phyloP scores from a whole-genome alignment of 2,888 invertebrate genomes.

The Pandemis corylana region DNA sequence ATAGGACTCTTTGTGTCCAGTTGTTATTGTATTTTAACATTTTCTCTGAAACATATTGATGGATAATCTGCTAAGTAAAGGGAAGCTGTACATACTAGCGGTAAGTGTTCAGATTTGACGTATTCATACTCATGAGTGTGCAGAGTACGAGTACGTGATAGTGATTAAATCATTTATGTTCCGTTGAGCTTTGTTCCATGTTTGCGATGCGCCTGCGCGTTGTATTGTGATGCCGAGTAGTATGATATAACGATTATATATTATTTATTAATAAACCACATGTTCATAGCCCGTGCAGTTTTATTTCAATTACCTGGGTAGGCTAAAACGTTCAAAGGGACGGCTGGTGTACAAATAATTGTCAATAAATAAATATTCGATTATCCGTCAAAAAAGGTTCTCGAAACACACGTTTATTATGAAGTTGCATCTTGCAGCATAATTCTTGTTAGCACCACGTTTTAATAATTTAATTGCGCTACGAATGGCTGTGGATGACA shows the following conservation, averaged over 20 bases:
- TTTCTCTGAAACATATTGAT: slow-evolving; percentile 34
- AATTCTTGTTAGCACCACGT: too few relatives aligned
- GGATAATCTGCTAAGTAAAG: slow-evolving; percentile 31
- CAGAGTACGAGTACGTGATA: slow-evolving; percentile 44
- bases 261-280: slow-evolving; percentile 78
- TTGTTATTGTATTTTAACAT: slow-evolving; percentile 38
- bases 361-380: too few relatives aligned
- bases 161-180: slow-evolving; percentile 54
- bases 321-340: too few relatives aligned
- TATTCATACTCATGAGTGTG: slow-evolving; percentile 39
- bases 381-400: too few relatives aligned
- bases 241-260: slow-evolving; percentile 61
- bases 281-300: slow-evolving; percentile 63
- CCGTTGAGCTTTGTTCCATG: slow-evolving; percentile 75
- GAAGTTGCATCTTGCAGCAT: too few relatives aligned
- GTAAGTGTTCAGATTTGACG: slow-evolving; percentile 47
- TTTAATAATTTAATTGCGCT: too few relatives aligned
- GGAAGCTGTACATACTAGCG: slow-evolving; percentile 51
- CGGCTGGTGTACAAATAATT: too few relatives aligned
- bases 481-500: too few relatives aligned
- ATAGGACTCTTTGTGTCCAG: slow-evolving; percentile 41
- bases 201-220: slow-evolving; percentile 64
- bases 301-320: slow-evolving; percentile 44
- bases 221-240: slow-evolving; percentile 65
- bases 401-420: too few relatives aligned